Base-by-base conservation (phyloP, 2,888 invertebrate species). In the Eupithecia dodoneata region DNA sequence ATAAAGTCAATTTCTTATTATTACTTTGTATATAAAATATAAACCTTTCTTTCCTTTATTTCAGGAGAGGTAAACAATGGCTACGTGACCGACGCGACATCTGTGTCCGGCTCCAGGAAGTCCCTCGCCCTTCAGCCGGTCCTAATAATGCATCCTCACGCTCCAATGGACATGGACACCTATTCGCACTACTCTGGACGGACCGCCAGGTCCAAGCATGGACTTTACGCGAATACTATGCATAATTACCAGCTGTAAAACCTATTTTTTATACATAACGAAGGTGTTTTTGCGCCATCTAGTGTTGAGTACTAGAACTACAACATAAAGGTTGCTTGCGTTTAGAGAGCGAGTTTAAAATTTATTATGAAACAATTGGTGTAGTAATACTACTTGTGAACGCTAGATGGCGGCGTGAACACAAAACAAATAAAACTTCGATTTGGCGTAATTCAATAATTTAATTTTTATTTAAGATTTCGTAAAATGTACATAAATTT, bases 41-140 rank as follows among this genome's bases (percentile, higher is more conserved):
- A 71, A 59, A 45, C n/a, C n/a, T 49, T 12, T 55, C 6, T 41
- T 44, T 18, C 0, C 2, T 55, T 78, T 0, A 4, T 63, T 78
- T 76, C 93, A 98, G 98, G 98, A 81, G 98, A 98, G 95, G 97
- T 98, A 83, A 98, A 98, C 94, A 97, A 97, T 85, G 98, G 97
- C 9, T 98, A 97, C 91, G 96, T 98, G 79, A 97, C 97, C 15
- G 98, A 98, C 90, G 97, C 97, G 45, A 97, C 97, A 81, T 98
- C 98, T 82, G 96, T 98, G 73, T 97, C 97, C 12, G 97, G 97
- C 0, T 98, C 98, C 0, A 95, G 98, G 75, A 98, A 98, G 90
- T 98, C 98, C 0, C 94, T 98, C 9, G 98, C 98, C 73, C 93
- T 98, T 12, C 98, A 98, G 91, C 98, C 98, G 2, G 98, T 99